Evolutionary conservation across 2,888 invertebrate genomes (phyloP), one percentile per base, ranked within the genome.

Genomic region (Drosophila putrida): DNA sequence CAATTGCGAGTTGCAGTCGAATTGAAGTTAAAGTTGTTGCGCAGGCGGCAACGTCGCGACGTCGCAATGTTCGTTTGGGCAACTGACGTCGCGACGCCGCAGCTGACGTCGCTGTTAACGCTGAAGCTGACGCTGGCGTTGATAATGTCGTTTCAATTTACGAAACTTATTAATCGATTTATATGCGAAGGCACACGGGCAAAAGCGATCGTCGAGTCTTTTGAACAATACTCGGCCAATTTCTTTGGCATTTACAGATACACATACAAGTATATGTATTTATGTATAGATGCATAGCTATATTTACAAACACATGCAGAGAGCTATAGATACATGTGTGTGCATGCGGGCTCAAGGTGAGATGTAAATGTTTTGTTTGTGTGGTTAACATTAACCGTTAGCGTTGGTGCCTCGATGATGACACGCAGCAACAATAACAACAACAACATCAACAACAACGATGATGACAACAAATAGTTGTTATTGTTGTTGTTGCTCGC

Each of bases 111-210:
- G 59, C 53, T 53, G 55, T 51, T 36, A 44, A 25, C 49, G 51
- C 10, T 2, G 60, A 8, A 9, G 73, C 33, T 25, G 57, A n/a
- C 39, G 64, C 25, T 46, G 58, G 31, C 54, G 78, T 59, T 86
- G 78, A 75, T 82, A 86, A 82, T 86, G 78, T 70, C 62, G 71
- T 77, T 80, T 81, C 70, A 76, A 86, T 55, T 87, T 89, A 80
- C 85, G 86, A 89, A 87, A 88, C 63, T 78, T 87, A 89, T 85
- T 82, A 82, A 87, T 88, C 88, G 82, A 87, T 87, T 87, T 87
- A 88, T 82, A 86, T 86, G 89, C 86, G 84, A 66, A 75, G 67
- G 67, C 78, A 73, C 80, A 80, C 73, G 53, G 43, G 67, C 68
- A 68, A 72, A 75, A 64, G 46, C 67, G 66, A 55, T 55, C 47